phyloP scores from a whole-genome alignment of 2,888 invertebrate genomes.

The Callinectes sapidus region DNA sequence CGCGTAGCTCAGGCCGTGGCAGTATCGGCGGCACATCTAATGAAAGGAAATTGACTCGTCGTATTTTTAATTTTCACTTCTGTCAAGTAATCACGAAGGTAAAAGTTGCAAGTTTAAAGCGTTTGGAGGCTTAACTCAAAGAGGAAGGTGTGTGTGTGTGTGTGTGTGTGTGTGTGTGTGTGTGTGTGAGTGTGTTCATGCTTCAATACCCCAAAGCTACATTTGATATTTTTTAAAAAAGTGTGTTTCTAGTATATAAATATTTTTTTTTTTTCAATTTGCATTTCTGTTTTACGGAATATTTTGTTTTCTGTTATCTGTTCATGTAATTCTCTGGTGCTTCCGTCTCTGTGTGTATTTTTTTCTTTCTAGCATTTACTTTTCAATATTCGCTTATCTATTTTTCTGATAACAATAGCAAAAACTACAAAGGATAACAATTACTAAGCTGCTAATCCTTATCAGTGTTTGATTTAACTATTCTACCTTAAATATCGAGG shows the following conservation, averaged over 20 bases:
- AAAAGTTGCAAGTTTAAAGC: neutral
- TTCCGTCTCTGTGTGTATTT: neutral
- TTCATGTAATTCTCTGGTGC: no score
- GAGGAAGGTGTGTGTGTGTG: neutral
- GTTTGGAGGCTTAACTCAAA: constrained; percentile 1
- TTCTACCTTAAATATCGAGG: no score
- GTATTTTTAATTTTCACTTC: neutral
- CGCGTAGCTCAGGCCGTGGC: neutral
- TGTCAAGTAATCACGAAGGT: constrained; percentile 14
- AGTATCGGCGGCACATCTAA: neutral
- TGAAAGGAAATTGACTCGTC: constrained; percentile 4
- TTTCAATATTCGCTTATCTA: no score
- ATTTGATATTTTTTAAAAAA: neutral
- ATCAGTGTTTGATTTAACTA: no score
- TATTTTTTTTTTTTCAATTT: neutral
- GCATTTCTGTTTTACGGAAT: neutral
- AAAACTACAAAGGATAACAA: no score
- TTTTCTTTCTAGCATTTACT: neutral
- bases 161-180: neutral
- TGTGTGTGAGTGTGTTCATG: neutral
- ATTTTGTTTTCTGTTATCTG: no score
- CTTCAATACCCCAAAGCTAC: neutral
- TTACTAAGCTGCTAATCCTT: no score
- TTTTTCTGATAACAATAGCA: no score
- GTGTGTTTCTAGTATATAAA: neutral